Conservation (phyloP, 2,797 vertebrate genomes). For the Notolepis coatsorum region DNA sequence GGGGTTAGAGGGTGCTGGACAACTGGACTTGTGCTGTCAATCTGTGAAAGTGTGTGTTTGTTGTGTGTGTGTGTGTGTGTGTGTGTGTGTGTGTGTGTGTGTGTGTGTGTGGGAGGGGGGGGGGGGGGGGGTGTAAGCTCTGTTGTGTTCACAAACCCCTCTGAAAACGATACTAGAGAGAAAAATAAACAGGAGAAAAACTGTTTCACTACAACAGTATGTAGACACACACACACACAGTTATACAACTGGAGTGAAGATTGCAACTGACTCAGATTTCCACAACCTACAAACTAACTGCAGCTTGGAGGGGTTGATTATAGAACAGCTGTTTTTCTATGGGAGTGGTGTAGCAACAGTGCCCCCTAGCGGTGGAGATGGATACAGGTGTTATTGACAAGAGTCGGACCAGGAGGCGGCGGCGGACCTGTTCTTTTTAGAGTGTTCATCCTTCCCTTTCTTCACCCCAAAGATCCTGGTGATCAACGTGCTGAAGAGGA, state of each 20-base stretch:
- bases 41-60: slow-evolving; percentile 2
- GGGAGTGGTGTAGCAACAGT: slow-evolving; percentile 60
- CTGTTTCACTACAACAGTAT: background rate
- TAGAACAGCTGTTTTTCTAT: background rate
- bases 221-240: too few relatives aligned
- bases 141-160: too few relatives aligned
- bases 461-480: slow-evolving; percentile 98
- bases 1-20: background rate
- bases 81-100: background rate
- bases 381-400: background rate
- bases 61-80: too few relatives aligned
- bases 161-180: background rate
- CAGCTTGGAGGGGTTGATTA: background rate
- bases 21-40: background rate
- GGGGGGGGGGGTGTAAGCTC: too few relatives aligned
- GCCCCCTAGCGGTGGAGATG: slow-evolving; percentile 61
- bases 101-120: too few relatives aligned
- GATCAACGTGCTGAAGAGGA: slow-evolving; percentile 96
- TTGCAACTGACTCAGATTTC: background rate
- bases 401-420: background rate
- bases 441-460: slow-evolving; percentile 93
- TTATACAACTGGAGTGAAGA: slow-evolving; percentile 14
- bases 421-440: slow-evolving; percentile 93
- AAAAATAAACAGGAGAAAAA: background rate
- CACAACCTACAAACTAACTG: background rate